A percentile compares a stretch with the other conserved stretches of the same genome.
Evolutionary conservation across 1,140 invertebrate species (phyloP).

Genomic region (Drosophila jambulina): DNA sequence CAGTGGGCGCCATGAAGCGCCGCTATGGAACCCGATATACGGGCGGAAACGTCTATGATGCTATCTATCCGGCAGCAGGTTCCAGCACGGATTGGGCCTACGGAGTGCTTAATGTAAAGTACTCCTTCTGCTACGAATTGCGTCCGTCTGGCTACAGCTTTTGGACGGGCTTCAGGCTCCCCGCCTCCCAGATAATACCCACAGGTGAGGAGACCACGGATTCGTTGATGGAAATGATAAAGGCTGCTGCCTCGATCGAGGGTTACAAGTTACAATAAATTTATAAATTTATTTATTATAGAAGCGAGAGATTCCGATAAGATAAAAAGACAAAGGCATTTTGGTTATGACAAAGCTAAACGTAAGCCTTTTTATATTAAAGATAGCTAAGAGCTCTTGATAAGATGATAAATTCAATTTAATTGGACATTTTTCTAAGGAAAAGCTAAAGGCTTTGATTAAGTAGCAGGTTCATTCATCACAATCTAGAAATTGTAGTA

Average conservation of each 20-base stretch:
- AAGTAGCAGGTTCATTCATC: neutral
- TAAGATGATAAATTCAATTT: constrained; percentile 9
- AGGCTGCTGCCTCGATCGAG: constrained; percentile 48
- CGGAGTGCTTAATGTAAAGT: constrained; percentile 87
- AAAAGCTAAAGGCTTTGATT: neutral
- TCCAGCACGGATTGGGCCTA: constrained; percentile 90
- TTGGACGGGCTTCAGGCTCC: constrained; percentile 89
- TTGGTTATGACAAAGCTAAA: constrained; percentile 10
- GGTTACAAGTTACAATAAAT: constrained; percentile 35
- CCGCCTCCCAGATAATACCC: constrained; percentile 88
- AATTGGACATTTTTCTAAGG: neutral
- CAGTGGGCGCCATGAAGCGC: constrained; percentile 86
- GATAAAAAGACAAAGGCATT: constrained; percentile 3
- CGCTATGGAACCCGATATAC: constrained; percentile 89
- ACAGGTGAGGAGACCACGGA: constrained; percentile 86
- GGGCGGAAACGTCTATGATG: constrained; percentile 84
- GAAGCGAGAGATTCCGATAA: neutral
- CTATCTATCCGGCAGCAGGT: constrained; percentile 86
- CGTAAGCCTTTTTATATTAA: neutral
- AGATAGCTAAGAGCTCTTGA: constrained; percentile 1
- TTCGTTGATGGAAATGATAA: constrained; percentile 84
- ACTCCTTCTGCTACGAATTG: constrained; percentile 91
- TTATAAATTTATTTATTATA: constrained; percentile 5
- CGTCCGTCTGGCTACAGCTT: constrained; percentile 86
- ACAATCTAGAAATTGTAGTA: neutral